phyloP scores from a whole-genome alignment of 2,888 invertebrate species.

The Nephrotoma guestfalica region DNA sequence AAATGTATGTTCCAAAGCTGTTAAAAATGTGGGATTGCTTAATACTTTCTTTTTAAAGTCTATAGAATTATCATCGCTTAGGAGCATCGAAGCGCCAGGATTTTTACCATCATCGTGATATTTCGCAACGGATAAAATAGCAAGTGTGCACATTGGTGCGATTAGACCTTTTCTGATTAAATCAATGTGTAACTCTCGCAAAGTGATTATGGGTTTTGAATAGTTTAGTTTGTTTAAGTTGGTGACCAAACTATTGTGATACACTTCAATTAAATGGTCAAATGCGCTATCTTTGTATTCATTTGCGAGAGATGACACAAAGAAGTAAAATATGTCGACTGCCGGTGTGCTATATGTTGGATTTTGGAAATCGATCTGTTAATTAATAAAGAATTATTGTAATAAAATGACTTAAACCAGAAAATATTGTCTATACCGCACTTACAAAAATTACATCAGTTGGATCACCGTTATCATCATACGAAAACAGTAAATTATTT shows the following conservation, averaged over 20 bases:
- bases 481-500: background rate
- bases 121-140: background rate
- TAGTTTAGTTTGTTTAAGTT: background rate
- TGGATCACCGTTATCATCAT: background rate
- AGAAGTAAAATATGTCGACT: background rate
- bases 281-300: background rate
- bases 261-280: background rate
- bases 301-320: background rate
- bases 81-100: background rate
- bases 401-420: background rate
- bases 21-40: background rate
- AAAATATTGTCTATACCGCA: background rate
- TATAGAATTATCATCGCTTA: background rate
- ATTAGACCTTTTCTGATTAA: background rate
- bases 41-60: background rate
- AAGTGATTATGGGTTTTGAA: background rate
- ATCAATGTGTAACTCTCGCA: background rate
- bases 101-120: background rate
- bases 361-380: background rate
- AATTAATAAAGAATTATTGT: background rate
- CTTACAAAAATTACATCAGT: background rate
- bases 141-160: background rate
- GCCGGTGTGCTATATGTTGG: background rate
- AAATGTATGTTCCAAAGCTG: background rate
- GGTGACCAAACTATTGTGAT: background rate